Conservation (phyloP, 2,113 vertebrate genomes). For the Ursus arctos region DNA sequence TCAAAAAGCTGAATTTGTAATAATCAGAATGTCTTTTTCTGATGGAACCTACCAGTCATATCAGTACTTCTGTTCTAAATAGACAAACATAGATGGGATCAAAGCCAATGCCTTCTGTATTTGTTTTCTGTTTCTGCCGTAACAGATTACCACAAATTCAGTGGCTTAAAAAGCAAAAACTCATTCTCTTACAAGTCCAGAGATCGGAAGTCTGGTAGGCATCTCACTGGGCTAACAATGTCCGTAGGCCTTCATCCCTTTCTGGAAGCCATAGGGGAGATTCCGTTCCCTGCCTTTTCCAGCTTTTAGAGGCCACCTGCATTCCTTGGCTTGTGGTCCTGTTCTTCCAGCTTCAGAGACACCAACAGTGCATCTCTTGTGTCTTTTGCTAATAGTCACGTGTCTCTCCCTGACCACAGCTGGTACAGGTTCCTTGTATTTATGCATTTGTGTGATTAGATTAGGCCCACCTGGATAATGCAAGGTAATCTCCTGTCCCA, state of each 20-base stretch:
- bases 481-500: neutral
- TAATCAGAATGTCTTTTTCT: neutral
- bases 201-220: neutral
- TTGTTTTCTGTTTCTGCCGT: neutral
- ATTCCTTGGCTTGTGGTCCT: neutral
- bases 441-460: neutral
- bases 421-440: neutral
- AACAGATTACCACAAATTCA: neutral
- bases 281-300: neutral
- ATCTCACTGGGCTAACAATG: neutral
- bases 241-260: neutral
- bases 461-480: neutral
- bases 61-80: neutral
- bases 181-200: neutral
- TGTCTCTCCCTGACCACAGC: neutral
- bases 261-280: fast-evolving
- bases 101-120: neutral
- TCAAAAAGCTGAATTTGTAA: neutral
- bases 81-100: neutral
- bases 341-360: neutral
- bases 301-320: neutral
- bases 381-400: neutral
- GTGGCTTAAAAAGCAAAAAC: neutral
- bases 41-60: neutral
- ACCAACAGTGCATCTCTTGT: neutral